Base-by-base conservation (phyloP, 2,888 invertebrate genomes). In the Tenthredo scrophulariae region DNA sequence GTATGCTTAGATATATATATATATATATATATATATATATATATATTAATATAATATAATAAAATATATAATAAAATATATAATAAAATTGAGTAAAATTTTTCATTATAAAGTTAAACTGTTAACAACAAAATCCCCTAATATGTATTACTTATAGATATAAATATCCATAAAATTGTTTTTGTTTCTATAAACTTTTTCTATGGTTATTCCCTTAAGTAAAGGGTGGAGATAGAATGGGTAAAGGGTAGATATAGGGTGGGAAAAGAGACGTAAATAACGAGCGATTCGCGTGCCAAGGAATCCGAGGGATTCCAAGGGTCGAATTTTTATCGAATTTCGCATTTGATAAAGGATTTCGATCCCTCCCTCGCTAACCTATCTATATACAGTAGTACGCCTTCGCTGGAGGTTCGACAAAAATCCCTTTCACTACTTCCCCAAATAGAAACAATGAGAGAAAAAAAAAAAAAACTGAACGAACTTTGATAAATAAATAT, bases 251-350 rank as follows among this genome's bases (percentile, higher is more conserved):
- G 50, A n/a, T n/a, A 54, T n/a, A 54, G n/a, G 54, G 54, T 4
- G 54, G 29, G 37, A 58, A 62, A 22, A 74, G 26, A 29, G 58
- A 50, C 62, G 37, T 80, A 40, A 80, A 80, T 80, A 80, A 80
- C 58, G 80, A 37, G 62, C 80, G 80, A 62, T 80, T 80, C 80
- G 62, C 58, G 80, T 80, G 80, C 80, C 62, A 40, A 40, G 22
- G 26, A 62, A 62, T 62, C n/a, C 54, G 4, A 22, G 62, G 62
- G 80, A 80, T 80, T 77, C 33, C 50, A 29, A 80, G 80, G 80
- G 58, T 80, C 33, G 80, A 80, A 80, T 80, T 80, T 54, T 62
- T 40, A 62, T 80, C 80, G 62, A 62, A 58, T 40, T 58, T 62
- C 37, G 62, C 80, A 80, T 80, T 80, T 62, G 33, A 37, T 80